Evolutionary conservation across 23 tunicate species (phyloP), one percentile per base, ranked within the genome.

Genomic region (Halocynthia aurantium): DNA sequence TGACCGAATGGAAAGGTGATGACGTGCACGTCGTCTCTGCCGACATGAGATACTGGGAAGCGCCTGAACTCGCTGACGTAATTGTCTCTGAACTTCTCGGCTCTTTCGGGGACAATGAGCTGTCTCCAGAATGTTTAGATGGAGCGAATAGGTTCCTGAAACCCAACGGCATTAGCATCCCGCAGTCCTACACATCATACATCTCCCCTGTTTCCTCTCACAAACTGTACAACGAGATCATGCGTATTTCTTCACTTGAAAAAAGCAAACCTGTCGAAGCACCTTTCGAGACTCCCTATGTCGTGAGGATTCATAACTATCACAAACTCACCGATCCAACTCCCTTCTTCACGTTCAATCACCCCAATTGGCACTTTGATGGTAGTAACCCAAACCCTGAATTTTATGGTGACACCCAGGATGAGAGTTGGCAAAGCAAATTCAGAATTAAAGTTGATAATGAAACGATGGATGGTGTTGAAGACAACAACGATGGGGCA

Each of bases 1-100:
- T 80, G 8, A 86, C 91, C 6, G 93, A 96, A 61, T 96, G 99
- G 99, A 76, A 61, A 61, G 71, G 83, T 52, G 78, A 89, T 56
- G 88, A 87, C 71, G 97, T 96, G 6, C 85, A 88, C 31, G 76
- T 96, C 0, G 87, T 96, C 5, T 86, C 93, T 7, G 58, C 98
- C 53, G 99, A 96, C 60, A 96, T 96, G 99, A 62, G 99, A 52
- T 31, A 53, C 13, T 96, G 99, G 96, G 62, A 82, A 40, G 85
- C 96, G 6, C 88, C 92, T 52, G 93, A 85, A 62, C 69, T 81
- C 53, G 99, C 99, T 52, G 99, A 96, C 73, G 75, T 96, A 0
- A 86, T 96, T 54, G 96, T 96, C n/a, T 96, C 99, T 21, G 99
- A 96, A 70, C 78, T 96, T 7, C 76, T 96, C 7, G 99, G 99